Base-by-base conservation (phyloP, 2,797 vertebrate species). In the Acrocephalus scirpaceus region DNA sequence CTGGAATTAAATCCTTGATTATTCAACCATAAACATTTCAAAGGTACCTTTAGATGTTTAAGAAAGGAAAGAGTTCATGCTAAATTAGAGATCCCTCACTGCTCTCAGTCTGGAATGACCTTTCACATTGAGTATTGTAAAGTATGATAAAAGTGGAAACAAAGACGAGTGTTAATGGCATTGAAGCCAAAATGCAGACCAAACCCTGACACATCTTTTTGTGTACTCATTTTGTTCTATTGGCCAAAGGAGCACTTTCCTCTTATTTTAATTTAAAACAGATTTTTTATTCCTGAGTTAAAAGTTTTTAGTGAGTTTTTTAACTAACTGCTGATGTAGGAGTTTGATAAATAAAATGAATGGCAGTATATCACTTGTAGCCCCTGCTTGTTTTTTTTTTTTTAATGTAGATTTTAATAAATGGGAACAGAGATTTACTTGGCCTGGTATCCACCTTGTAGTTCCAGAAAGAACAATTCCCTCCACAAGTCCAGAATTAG, bases 231-330 rank as follows among this genome's bases (percentile, higher is more conserved):
- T 93, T 94, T 81, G 25, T 45, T 91, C 92, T 86, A 77, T 74
- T 91, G 69, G 51, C 62, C 58, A 58, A 84, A 71, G 44, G 29
- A 91, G 8, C 16, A 20, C 22, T 85, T 96, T 92, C 61, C 56
- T 83, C 91, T 96, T 64, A 70, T 78, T 40, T 84, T 95, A 86
- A 95, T 85, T 89, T 82, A 72, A 95, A 96, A 20, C 82, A 93
- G 74, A 36, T 32, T 51, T 91, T 85, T 51, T 57, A 15, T 23
- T 26, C 11, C 20, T 0, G 0, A 69, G 9, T 74, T 78, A 62
- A 87, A 93, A 57, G 13, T 32, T 80, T 94, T 88, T 78, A 64
- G 53, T 90, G 79, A 75, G 17, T 12, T 83, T 94, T 84, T 66
- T 65, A 51, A 79, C 48, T 87, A 74, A 92, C 40, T 95, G 58